Percentiles rank a stretch among this genome's conserved stretches.
Conservation (phyloP, 2,888 invertebrate species). For the Troglohyphantes excavatus region DNA sequence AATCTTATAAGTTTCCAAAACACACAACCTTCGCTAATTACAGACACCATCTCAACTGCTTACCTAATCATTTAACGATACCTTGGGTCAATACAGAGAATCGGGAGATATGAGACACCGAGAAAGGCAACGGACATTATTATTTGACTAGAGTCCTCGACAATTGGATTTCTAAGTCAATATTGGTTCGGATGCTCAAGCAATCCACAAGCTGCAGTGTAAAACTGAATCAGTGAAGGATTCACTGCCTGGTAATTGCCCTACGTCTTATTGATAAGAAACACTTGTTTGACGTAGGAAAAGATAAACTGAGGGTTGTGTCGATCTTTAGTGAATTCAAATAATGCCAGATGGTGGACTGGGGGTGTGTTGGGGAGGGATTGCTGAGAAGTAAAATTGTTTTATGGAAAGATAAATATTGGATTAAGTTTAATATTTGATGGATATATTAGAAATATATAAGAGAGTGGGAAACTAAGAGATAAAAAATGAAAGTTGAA, state of each 20-base stretch:
- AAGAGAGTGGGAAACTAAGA: no score
- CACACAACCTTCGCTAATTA: neutral
- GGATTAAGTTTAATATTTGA: no score
- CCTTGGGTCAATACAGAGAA: conserved; percentile 3
- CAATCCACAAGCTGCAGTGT: neutral
- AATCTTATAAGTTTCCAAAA: no score
- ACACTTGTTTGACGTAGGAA: neutral
- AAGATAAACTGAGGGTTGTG: neutral
- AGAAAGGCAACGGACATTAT: no score
- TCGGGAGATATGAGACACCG: neutral
- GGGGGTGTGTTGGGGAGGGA: no score
- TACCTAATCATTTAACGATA: neutral
- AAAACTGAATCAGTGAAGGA: neutral
- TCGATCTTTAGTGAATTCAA: neutral
- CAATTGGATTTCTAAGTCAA: conserved; percentile 1
- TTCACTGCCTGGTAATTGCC: neutral
- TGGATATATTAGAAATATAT: no score
- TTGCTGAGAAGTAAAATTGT: no score
- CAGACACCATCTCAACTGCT: neutral
- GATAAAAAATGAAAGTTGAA: no score
- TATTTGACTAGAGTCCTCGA: neutral
- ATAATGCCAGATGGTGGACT: no score
- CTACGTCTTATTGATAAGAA: neutral
- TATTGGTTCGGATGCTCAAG: neutral
- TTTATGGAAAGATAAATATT: no score